Conservation (phyloP, 1,140 invertebrate species). For the Cherax destructor region DNA sequence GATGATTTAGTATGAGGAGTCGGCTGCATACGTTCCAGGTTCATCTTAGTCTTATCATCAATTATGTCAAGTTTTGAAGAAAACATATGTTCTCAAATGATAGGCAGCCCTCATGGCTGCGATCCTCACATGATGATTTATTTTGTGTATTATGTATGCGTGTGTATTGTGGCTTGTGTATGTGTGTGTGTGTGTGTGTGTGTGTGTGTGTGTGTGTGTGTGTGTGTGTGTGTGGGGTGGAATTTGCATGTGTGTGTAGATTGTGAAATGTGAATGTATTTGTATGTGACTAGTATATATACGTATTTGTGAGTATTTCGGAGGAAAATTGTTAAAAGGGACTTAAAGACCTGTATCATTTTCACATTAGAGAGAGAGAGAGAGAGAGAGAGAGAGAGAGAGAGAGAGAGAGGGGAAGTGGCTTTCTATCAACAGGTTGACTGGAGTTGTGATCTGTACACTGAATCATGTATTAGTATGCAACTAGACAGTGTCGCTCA, state of each 20-base stretch:
- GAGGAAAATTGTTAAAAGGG: too few relatives aligned
- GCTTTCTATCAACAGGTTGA: too few relatives aligned
- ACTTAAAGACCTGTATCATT: too few relatives aligned
- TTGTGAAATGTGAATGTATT: conserved; percentile 9
- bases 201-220: not conserved
- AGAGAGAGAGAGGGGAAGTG: too few relatives aligned
- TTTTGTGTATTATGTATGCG: not conserved
- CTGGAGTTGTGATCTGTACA: too few relatives aligned
- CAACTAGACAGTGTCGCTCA: too few relatives aligned
- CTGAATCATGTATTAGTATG: too few relatives aligned
- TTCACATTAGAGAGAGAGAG: too few relatives aligned
- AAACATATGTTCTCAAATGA: conserved; percentile 61
- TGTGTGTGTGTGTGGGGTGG: conserved; percentile 12
- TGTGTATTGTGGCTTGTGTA: conserved; percentile 25
- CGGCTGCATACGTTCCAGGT: conserved; percentile 55
- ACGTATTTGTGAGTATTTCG: too few relatives aligned
- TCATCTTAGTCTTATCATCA: conserved; percentile 62
- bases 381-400: too few relatives aligned
- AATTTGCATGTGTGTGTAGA: conserved; percentile 22
- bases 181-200: conserved; percentile 21
- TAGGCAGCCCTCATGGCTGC: conserved; percentile 39
- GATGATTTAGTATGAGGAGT: conserved; percentile 55
- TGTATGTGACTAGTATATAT: too few relatives aligned
- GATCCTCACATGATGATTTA: not conserved
- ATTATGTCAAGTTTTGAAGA: conserved; percentile 61